Percentiles rank a stretch among this genome's conserved stretches.
Conservation (phyloP, 2,888 invertebrate species). For the Linnaemya vulpina region DNA sequence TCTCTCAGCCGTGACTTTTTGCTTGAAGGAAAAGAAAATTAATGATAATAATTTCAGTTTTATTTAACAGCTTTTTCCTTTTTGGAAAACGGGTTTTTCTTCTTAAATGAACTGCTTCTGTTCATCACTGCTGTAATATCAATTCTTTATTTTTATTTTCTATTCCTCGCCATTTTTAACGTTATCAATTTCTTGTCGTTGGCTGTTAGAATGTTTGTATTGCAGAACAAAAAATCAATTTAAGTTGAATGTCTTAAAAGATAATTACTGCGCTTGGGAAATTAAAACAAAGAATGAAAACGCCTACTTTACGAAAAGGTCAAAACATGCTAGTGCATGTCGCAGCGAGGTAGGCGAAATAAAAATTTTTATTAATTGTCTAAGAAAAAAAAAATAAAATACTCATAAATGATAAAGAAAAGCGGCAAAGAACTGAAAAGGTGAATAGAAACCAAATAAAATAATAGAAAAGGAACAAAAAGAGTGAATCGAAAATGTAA, state of each 20-base stretch:
- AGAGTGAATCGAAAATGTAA: not conserved
- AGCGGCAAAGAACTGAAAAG: not conserved
- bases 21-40: slow-evolving; percentile 20
- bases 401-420: not conserved
- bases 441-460: not conserved
- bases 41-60: slow-evolving; percentile 19
- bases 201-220: not conserved
- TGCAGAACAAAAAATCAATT: slow-evolving; percentile 16
- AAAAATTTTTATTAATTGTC: not conserved
- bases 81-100: not conserved
- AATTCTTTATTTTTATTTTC: not conserved
- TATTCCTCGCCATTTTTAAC: not conserved
- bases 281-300: not conserved
- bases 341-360: not conserved
- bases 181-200: slow-evolving; percentile 1
- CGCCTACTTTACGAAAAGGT: not conserved
- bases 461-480: not conserved
- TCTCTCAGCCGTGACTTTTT: not conserved
- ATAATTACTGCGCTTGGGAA: slow-evolving; percentile 9
- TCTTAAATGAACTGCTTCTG: not conserved
- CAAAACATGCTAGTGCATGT: not conserved
- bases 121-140: not conserved
- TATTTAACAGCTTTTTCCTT: slow-evolving; percentile 30
- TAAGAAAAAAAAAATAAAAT: not conserved
- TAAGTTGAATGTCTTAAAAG: slow-evolving; percentile 25